Evolutionary conservation across 2,888 invertebrate genomes (phyloP), one percentile per base, ranked within the genome.

Genomic region (Callosobruchus maculatus): DNA sequence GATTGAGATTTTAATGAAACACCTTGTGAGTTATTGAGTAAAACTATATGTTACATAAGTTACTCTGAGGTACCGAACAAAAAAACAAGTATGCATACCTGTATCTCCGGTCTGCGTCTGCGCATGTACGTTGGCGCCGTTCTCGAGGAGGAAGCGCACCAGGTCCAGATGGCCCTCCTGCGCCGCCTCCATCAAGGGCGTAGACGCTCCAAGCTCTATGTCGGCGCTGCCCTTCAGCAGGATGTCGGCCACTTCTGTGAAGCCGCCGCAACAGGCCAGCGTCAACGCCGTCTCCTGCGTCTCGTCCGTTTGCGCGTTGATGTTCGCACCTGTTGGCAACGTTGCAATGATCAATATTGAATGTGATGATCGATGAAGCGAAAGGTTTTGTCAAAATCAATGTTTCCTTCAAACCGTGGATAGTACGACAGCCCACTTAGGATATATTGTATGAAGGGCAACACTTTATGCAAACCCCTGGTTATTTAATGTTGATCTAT

Each of bases 221-320:
- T 98, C 96, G 2, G 98, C 98, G 69, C 97, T 98, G 71, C 97
- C 95, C 86, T 96, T 96, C 81, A 98, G 94, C 72, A 99, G 92
- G 88, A 97, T 97, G 86, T 98, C 97, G 0, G 97, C 97, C 71
- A 97, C 96, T 86, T 98, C 98, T 70, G 96, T 92, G 87, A 98
- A 98, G 80, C 97, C 97, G 26, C 97, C 97, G 87, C 97, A 97
- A 86, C 97, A 97, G 20, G 97, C 97, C 77, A 98, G 89, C 18
- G 97, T 97, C 26, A 98, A 88, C 1, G 98, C 97, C 0, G 98
- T 98, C 88, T 98, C 98, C 86, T 99, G 98, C 1, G 99, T 98
- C 87, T 99, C 99, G 87, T 99, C 99, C 0, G 99, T 99, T 88
- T 98, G 97, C 77, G 97, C 97, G 89, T 99, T 99, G 86, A 99